These are phyloP conservation scores for Morelia viridis DNA, from an alignment of 2,797 vertebrate species.

Conservation along the genomic window DNA sequence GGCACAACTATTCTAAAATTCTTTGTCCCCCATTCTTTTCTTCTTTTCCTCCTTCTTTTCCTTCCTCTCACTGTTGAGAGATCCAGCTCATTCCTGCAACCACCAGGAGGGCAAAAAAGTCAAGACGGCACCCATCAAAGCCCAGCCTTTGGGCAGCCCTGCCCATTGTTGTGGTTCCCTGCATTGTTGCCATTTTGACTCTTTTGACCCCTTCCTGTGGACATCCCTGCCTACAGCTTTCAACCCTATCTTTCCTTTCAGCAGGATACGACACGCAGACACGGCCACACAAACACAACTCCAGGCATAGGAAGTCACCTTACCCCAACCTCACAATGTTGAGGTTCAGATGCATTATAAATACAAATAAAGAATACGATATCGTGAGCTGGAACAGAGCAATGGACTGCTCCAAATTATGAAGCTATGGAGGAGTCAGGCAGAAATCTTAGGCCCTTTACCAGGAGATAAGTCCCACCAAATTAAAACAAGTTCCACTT, in stretches of 20 bases:
- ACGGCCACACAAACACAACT: neutral
- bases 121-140: neutral
- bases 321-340: constrained; percentile 8
- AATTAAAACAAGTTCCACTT: neutral
- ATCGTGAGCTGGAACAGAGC: neutral
- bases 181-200: neutral
- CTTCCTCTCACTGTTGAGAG: neutral
- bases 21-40: constrained; percentile 11
- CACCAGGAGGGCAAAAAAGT: neutral
- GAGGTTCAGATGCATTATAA: constrained; percentile 28
- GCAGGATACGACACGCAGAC: constrained; percentile 1
- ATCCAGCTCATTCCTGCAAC: neutral
- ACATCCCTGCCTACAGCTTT: constrained; percentile 44
- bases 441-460: neutral
- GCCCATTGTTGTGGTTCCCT: neutral
- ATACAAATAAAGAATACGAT: constrained; percentile 6
- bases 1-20: constrained; percentile 54
- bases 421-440: neutral
- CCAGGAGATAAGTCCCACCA: neutral
- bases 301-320: constrained; percentile 38
- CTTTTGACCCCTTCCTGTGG: constrained; percentile 43
- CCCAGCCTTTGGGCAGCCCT: neutral
- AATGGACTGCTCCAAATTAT: neutral
- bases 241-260: constrained; percentile 39
- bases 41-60: neutral